A percentile compares a stretch with the other conserved stretches of the same genome.
phyloP scores from a whole-genome alignment of 1,140 invertebrate genomes.

The Epicauta chinensis region DNA sequence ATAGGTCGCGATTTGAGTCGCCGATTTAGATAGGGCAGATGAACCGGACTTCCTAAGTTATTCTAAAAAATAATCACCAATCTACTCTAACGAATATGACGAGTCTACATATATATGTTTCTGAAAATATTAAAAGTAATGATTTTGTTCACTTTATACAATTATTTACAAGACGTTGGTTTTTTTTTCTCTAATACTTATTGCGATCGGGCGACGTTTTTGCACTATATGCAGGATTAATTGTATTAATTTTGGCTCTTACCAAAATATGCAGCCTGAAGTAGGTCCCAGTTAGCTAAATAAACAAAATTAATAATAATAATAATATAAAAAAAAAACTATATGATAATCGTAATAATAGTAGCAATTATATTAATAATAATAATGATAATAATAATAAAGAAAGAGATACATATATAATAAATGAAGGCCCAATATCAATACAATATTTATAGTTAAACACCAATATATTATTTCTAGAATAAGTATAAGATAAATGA shows the following conservation, averaged over 20 bases:
- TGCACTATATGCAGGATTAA: too few species aligned
- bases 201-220: constrained; percentile 28
- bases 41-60: too few species aligned
- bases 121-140: constrained; percentile 9
- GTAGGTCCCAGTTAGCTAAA: background rate
- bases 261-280: constrained; percentile 26
- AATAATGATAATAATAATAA: background rate
- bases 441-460: constrained; percentile 12
- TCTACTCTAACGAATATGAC: too few species aligned
- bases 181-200: constrained; percentile 31
- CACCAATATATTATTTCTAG: constrained; percentile 14
- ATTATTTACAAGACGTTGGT: constrained; percentile 3
- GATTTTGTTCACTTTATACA: background rate
- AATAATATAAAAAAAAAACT: background rate
- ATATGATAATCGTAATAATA: too few species aligned
- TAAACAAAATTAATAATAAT: background rate
- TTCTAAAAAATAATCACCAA: too few species aligned
- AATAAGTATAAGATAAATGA: constrained; percentile 14
- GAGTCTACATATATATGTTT: constrained; percentile 14
- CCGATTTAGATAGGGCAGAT: too few species aligned
- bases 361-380: too few species aligned
- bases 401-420: constrained; percentile 1
- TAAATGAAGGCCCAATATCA: constrained; percentile 6
- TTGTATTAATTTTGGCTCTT: too few species aligned
- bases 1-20: too few species aligned